Evolutionary conservation across 2,113 vertebrate species (phyloP), one percentile per base, ranked within the genome.

Genomic region (Tretioscincus oriximinensis): DNA sequence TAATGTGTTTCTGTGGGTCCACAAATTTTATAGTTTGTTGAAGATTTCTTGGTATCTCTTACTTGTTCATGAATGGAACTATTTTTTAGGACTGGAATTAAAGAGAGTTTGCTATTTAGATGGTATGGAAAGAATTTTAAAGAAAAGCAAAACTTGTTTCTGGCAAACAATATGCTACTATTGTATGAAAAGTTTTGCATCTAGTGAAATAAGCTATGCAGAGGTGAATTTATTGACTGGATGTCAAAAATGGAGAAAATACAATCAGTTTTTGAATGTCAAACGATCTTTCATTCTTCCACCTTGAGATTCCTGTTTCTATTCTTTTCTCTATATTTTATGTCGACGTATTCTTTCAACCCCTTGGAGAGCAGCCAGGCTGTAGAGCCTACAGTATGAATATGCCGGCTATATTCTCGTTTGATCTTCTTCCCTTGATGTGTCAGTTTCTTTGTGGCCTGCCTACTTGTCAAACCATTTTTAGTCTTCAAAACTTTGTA

Each of bases 371-470:
- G 83, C 74, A 93, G 93, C 92, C 92, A 93, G 90, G 49, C 88
- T 83, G 78, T 67, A 76, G 88, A 91, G 89, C 84, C 90, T 85
- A 79, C 87, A 88, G 78, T 82, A 91, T 90, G 94, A 93, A 90
- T 90, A 88, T 88, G 89, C 88, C 87, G 84, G 90, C 90, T 90
- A 10, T 83, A 83, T 82, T 92, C 81, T 89, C 81, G 76, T 95
- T 96, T 96, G 93, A 95, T 95, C 93, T 94, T 78, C 87, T 90
- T 93, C 89, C 89, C 94, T 94, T 95, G 92, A 94, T 93, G 94
- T 93, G 92, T 90, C 93, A 89, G 92, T 85, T 91, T 90, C 94
- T 94, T 93, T 95, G 93, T 92, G 91, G 89, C 85, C 89, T 95
- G 90, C 90, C 91, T 94, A 88, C 94, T 92, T 93, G 93, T 95